Evolutionary conservation across 2,113 vertebrate genomes (phyloP).

Genomic region (Dendropsophus ebraccatus): DNA sequence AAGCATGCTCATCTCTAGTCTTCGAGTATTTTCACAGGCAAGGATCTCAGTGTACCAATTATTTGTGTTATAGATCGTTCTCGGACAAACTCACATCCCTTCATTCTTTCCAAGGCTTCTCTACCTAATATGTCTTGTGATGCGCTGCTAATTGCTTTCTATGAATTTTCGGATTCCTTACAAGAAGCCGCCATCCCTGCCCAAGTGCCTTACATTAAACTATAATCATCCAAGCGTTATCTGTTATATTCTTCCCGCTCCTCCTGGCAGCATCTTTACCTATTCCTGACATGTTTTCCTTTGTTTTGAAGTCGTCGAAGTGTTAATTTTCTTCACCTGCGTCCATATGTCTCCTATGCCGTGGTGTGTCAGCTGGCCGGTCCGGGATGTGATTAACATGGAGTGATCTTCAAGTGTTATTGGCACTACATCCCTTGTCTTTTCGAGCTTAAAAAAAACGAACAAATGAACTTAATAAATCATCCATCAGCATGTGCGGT

Average conservation of each 20-base stretch:
- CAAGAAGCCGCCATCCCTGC: background rate
- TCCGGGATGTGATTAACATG: constrained; percentile 38
- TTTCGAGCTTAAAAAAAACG: background rate
- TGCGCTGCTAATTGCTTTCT: background rate
- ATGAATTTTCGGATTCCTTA: background rate
- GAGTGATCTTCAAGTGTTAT: constrained; percentile 49
- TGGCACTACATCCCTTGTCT: background rate
- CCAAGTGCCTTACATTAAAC: background rate
- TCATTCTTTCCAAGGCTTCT: background rate
- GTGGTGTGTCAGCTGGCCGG: background rate
- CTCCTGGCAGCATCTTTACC: background rate
- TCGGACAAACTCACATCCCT: background rate
- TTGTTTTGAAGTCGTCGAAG: background rate
- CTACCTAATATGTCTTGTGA: background rate
- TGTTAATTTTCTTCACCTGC: constrained; percentile 24
- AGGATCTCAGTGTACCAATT: too few relatives aligned
- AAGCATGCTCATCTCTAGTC: too few relatives aligned
- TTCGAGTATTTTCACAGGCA: too few relatives aligned
- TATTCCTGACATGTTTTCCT: background rate
- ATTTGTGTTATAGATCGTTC: too few relatives aligned
- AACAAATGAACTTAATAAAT: constrained; percentile 52
- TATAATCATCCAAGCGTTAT: background rate
- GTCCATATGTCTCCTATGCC: constrained; percentile 24
- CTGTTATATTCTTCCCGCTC: background rate
- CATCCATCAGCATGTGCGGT: constrained; percentile 7